Percentiles rank a stretch among this genome's conserved stretches.
Conservation (phyloP, 2,888 invertebrate species). For the Scaptomyza polygonia region DNA sequence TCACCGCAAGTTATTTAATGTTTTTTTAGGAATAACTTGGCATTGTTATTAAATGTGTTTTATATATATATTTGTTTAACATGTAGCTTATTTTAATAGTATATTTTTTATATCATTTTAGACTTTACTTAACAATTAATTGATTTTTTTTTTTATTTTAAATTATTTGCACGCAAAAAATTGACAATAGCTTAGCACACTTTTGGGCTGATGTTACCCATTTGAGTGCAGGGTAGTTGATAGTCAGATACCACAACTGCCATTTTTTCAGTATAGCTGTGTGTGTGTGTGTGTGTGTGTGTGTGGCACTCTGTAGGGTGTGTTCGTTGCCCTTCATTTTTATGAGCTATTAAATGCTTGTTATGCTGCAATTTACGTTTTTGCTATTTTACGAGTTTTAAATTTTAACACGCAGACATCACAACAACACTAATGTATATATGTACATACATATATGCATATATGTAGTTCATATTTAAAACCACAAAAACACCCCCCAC, state of each 20-base stretch:
- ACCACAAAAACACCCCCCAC: background rate
- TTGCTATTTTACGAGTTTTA: constrained; percentile 73
- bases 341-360: constrained; percentile 75
- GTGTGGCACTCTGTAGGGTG: constrained; percentile 3
- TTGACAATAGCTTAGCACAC: constrained; percentile 42
- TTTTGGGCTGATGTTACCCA: constrained; percentile 31
- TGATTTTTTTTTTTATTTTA: background rate
- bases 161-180: too few species aligned
- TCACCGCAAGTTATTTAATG: too few species aligned
- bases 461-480: too few species aligned
- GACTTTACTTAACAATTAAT: too few species aligned
- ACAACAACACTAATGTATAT: background rate
- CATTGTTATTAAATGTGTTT: too few species aligned
- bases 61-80: too few species aligned
- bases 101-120: too few species aligned
- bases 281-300: constrained; percentile 2
- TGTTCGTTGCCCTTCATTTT: constrained; percentile 37
- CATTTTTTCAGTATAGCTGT: background rate
- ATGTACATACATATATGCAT: background rate
- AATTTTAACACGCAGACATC: constrained; percentile 63
- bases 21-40: too few species aligned
- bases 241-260: constrained; percentile 8
- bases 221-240: constrained; percentile 20
- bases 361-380: constrained; percentile 73
- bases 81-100: too few species aligned